phyloP scores from a whole-genome alignment of 2,797 vertebrate genomes.

The Fistularia tabacaria region DNA sequence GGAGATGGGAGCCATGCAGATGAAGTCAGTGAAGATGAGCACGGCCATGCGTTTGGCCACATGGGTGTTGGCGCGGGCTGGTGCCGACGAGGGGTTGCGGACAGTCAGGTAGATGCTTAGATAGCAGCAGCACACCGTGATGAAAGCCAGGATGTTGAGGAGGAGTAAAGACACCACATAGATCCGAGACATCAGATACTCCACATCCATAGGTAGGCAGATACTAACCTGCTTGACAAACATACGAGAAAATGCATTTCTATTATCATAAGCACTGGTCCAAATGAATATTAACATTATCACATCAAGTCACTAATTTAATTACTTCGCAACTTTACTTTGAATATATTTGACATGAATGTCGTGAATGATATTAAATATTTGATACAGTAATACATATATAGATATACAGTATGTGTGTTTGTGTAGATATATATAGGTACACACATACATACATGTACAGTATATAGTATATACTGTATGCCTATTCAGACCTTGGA shows the following conservation, averaged over 20 bases:
- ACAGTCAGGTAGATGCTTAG: slow-evolving; percentile 90
- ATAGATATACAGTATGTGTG: too few species aligned
- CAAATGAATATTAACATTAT: too few species aligned
- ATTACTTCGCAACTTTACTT: too few species aligned
- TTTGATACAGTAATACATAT: too few species aligned
- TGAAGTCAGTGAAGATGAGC: slow-evolving; percentile 94
- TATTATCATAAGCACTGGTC: too few species aligned
- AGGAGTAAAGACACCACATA: slow-evolving; percentile 86
- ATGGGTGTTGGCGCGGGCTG: slow-evolving; percentile 83
- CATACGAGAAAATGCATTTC: background rate
- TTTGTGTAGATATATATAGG: too few species aligned
- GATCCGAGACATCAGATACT: slow-evolving; percentile 77
- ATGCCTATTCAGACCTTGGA: too few species aligned
- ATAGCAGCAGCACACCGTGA: slow-evolving; percentile 88
- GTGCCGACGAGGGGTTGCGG: slow-evolving; percentile 80
- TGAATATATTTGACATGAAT: too few species aligned
- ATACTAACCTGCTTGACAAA: slow-evolving; percentile 80
- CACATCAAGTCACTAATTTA: too few species aligned
- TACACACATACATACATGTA: too few species aligned
- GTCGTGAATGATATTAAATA: too few species aligned
- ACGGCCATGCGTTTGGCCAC: slow-evolving; percentile 95
- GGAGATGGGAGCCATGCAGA: slow-evolving; percentile 97
- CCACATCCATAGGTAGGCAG: slow-evolving; percentile 98
- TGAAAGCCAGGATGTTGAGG: slow-evolving; percentile 88
- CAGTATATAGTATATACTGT: too few species aligned